phyloP scores from a whole-genome alignment of 2,888 invertebrate genomes.

The Drosophila austrosaltans region DNA sequence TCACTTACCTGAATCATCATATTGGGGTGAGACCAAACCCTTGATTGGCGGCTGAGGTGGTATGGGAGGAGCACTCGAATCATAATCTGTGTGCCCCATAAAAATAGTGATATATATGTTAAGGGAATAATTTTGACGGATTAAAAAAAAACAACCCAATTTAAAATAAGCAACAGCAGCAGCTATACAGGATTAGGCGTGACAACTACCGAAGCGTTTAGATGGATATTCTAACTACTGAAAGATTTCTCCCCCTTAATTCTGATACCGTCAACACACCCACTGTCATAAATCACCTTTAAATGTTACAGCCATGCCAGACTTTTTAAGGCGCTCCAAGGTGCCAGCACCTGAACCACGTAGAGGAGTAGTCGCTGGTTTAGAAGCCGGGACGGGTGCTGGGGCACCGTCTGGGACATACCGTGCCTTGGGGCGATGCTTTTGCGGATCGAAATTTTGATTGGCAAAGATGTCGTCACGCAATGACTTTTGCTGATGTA shows the following conservation, averaged over 20 bases:
- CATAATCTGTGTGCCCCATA: constrained; percentile 73
- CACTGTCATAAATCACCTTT: constrained; percentile 72
- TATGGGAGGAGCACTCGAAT: constrained; percentile 81
- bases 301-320: constrained; percentile 78
- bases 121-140: constrained; percentile 53
- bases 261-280: constrained; percentile 1
- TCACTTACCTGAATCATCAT: constrained; percentile 85
- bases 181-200: constrained; percentile 34
- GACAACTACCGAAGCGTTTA: constrained; percentile 37
- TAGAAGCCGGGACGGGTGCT: constrained; percentile 55
- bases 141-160: constrained; percentile 51
- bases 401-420: constrained; percentile 86
- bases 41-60: constrained; percentile 87
- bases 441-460: constrained; percentile 89
- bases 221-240: constrained; percentile 1
- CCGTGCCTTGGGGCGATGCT: constrained; percentile 90
- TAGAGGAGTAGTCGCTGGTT: background rate
- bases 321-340: constrained; percentile 65
- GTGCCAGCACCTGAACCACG: constrained; percentile 37
- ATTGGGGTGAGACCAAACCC: constrained; percentile 85
- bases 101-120: constrained; percentile 31
- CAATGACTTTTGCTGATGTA: constrained; percentile 30
- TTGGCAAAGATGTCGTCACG: constrained; percentile 85
- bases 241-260: constrained; percentile 6
- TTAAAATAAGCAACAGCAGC: constrained; percentile 18